Percentiles rank a stretch among this genome's conserved stretches.
Conservation (phyloP, 2,797 vertebrate genomes). For the Spizella passerina region DNA sequence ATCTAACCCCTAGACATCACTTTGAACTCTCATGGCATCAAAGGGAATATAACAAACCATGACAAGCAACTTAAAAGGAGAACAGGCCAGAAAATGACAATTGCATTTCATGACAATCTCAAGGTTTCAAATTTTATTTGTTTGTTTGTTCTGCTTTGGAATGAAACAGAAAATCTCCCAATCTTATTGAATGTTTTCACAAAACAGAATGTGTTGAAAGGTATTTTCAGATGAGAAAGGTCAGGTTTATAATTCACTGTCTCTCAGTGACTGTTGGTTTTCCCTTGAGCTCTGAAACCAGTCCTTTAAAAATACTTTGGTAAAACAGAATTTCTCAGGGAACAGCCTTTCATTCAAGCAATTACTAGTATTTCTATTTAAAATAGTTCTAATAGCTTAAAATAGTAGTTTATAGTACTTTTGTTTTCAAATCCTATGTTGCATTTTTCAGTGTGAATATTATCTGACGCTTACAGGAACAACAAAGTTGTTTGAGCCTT, state of each 20-base stretch:
- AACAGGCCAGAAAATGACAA: conserved; percentile 49
- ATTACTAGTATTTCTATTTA: background rate
- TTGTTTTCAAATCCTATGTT: background rate
- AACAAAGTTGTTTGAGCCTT: background rate
- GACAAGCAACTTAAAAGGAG: conserved; percentile 49
- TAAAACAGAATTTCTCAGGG: background rate
- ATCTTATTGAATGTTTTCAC: background rate
- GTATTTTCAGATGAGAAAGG: conserved; percentile 34
- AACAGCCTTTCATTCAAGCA: background rate
- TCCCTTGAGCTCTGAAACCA: background rate
- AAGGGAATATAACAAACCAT: conserved; percentile 54
- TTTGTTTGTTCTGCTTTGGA: conserved; percentile 34
- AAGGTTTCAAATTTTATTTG: conserved; percentile 55
- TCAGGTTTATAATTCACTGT: conserved; percentile 29
- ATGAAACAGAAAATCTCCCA: background rate
- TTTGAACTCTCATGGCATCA: conserved; percentile 58
- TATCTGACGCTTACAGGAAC: background rate
- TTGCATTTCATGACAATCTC: conserved; percentile 28
- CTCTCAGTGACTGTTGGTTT: background rate
- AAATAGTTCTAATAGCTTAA: background rate
- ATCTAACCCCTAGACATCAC: conserved; percentile 42
- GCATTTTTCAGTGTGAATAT: background rate
- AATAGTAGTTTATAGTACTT: background rate
- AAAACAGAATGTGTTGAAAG: background rate
- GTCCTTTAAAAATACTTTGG: background rate